A percentile compares a stretch with the other conserved stretches of the same genome.
phyloP scores from a whole-genome alignment of 2,113 vertebrate species.

The Eolophus roseicapilla region DNA sequence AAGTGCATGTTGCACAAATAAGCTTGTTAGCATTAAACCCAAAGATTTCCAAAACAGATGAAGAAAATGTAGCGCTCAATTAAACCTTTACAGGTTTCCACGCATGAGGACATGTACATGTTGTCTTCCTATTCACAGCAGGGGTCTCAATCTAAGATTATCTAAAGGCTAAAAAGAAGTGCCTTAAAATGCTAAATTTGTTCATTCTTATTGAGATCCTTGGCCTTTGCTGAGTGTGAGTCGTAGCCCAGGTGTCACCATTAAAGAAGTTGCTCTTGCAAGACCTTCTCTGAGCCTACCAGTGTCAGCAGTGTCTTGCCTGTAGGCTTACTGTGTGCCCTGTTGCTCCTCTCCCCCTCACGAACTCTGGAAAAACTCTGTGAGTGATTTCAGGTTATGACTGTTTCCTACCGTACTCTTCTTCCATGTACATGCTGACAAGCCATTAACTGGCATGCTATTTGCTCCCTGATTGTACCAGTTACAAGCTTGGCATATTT shows the following conservation, averaged over 20 bases:
- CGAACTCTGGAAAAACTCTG: not conserved
- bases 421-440: not conserved
- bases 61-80: not conserved
- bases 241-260: not conserved
- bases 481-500: not conserved
- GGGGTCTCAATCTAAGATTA: not conserved
- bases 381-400: not conserved
- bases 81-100: not conserved
- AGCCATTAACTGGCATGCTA: not conserved
- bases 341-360: not conserved
- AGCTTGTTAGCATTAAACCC: not conserved
- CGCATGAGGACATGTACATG: not conserved
- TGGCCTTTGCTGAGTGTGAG: not conserved
- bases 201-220: not conserved
- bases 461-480: not conserved
- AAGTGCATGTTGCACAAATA: not conserved
- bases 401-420: not conserved
- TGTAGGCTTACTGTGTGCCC: accelerated
- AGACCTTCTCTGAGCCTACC: not conserved
- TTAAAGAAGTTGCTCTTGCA: not conserved
- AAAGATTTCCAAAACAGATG: not conserved
- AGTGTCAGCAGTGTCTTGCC: too few relatives aligned
- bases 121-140: not conserved
- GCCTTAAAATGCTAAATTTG: not conserved
- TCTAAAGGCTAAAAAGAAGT: not conserved